Evolutionary conservation across 2,888 invertebrate genomes (phyloP).

Genomic region (Troides oblongomaculatus): DNA sequence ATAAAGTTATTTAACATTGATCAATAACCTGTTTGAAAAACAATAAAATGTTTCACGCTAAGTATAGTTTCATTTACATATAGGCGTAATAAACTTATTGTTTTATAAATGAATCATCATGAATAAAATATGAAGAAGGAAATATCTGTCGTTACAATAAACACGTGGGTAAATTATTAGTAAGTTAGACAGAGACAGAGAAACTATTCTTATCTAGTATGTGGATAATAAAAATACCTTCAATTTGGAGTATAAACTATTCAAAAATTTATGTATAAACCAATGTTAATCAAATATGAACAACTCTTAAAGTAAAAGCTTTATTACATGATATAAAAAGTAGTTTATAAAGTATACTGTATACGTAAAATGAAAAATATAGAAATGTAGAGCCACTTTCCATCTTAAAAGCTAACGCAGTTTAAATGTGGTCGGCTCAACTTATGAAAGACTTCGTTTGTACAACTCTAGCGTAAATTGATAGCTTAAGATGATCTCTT

Average conservation of each 20-base stretch:
- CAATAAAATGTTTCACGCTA: neutral
- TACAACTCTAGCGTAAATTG: conserved; percentile 1
- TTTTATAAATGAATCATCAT: neutral
- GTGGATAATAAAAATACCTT: neutral
- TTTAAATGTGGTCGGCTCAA: neutral
- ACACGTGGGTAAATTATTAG: no score
- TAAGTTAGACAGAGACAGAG: no score
- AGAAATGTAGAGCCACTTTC: neutral
- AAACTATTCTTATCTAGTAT: neutral
- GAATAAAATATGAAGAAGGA: neutral
- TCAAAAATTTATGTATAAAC: no score
- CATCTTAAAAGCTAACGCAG: neutral
- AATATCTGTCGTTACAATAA: neutral
- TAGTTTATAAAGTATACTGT: no score
- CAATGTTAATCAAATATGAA: no score
- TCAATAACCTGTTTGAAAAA: neutral
- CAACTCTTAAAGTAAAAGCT: no score
- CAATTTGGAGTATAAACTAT: neutral
- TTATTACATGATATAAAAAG: no score
- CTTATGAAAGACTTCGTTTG: neutral
- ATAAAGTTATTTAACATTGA: neutral
- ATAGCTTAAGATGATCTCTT: neutral
- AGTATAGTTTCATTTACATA: no score
- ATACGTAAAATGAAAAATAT: no score
- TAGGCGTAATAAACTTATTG: no score